These are phyloP conservation scores for Glyptemys insculpta DNA, from an alignment of 2,797 vertebrate genomes.

Conservation along the genomic window DNA sequence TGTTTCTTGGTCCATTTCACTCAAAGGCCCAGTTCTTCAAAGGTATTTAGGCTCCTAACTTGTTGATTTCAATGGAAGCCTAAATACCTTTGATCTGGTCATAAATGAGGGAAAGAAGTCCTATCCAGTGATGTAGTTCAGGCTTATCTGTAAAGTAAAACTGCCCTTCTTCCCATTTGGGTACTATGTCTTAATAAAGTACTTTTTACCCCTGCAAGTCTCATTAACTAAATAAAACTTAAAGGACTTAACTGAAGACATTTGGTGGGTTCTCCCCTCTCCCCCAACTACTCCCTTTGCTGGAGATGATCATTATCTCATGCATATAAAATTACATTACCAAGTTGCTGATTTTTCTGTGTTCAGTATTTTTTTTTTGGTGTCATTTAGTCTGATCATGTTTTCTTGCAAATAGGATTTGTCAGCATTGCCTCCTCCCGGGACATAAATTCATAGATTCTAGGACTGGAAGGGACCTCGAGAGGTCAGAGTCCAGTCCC, in stretches of 20 bases:
- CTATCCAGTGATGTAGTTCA: background rate
- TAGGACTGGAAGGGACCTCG: too few species aligned
- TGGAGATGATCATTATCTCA: background rate
- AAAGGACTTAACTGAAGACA: background rate
- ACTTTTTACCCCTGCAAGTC: background rate
- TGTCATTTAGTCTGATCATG: background rate
- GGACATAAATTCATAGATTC: accelerated
- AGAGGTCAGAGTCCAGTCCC: too few species aligned
- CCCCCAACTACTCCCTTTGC: background rate
- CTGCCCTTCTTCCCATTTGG: background rate
- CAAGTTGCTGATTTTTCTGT: background rate
- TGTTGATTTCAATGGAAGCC: too few species aligned
- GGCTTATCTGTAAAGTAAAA: background rate
- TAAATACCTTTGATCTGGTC: background rate
- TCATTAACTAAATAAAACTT: background rate
- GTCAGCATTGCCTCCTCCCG: background rate
- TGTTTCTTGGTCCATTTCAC: background rate
- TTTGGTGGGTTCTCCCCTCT: too few species aligned
- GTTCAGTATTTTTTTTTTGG: background rate
- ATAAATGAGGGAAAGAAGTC: background rate
- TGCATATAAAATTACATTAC: background rate
- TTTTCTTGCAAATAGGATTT: background rate
- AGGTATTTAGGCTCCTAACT: background rate
- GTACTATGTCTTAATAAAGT: background rate
- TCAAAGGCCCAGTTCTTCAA: background rate